Percentiles rank a stretch among this genome's conserved stretches.
phyloP scores from a whole-genome alignment of 2,888 invertebrate species.

The Ochropleura plecta region DNA sequence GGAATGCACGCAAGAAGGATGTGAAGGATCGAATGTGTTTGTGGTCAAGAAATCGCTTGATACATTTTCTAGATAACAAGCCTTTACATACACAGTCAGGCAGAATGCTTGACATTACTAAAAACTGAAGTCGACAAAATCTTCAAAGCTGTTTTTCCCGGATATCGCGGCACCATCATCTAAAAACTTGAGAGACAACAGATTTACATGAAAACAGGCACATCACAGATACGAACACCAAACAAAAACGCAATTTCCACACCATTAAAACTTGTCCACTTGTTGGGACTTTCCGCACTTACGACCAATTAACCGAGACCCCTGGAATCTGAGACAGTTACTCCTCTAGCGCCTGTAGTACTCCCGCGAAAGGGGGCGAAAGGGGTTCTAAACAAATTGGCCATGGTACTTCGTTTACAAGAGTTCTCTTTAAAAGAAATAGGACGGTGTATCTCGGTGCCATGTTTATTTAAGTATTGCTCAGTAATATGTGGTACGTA shows the following conservation, averaged over 20 bases:
- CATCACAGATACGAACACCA: slow-evolving; percentile 78
- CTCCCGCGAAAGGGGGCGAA: slow-evolving; percentile 25
- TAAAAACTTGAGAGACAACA: slow-evolving; percentile 68
- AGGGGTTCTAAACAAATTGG: slow-evolving; percentile 66
- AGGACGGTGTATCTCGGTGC: slow-evolving; percentile 74
- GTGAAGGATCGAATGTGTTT: background rate
- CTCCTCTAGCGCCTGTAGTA: slow-evolving; percentile 22
- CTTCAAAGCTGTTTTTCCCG: background rate
- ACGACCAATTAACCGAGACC: slow-evolving; percentile 65
- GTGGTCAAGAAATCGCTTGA: background rate
- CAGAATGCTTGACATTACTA: background rate
- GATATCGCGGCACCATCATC: slow-evolving; percentile 39
- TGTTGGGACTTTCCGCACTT: slow-evolving; percentile 72
- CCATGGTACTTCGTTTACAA: slow-evolving; percentile 73
- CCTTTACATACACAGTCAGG: background rate
- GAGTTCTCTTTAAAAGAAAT: slow-evolving; percentile 78
- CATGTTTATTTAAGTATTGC: slow-evolving; percentile 73
- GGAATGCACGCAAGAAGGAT: background rate
- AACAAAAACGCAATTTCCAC: slow-evolving; percentile 86
- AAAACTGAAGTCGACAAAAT: background rate
- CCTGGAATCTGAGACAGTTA: slow-evolving; percentile 24
- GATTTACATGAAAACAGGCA: slow-evolving; percentile 77
- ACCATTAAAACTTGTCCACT: slow-evolving; percentile 85
- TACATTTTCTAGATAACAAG: background rate
- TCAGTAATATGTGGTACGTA: slow-evolving; percentile 64